Conservation (phyloP, 2,888 invertebrate species). For the Syritta pipiens region DNA sequence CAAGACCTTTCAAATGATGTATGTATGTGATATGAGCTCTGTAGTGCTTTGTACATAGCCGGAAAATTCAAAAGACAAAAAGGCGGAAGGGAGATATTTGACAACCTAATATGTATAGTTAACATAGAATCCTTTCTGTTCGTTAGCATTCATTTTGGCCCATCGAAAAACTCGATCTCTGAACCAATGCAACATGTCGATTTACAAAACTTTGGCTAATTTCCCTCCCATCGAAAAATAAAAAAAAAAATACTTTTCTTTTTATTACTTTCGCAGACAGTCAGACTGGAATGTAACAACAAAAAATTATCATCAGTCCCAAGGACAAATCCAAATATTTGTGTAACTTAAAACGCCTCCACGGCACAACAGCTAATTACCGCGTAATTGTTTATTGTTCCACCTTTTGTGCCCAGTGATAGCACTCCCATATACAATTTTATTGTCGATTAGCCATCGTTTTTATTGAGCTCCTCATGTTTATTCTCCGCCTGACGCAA, state of each 20-base stretch:
- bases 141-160: not conserved
- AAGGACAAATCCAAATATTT: slow-evolving; percentile 67
- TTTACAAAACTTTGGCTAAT: too few relatives aligned
- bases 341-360: slow-evolving; percentile 50
- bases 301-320: slow-evolving; percentile 16
- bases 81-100: too few relatives aligned
- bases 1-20: too few relatives aligned
- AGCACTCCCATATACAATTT: slow-evolving; percentile 48
- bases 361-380: slow-evolving; percentile 4
- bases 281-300: slow-evolving; percentile 22
- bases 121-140: too few relatives aligned
- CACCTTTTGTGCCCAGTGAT: slow-evolving; percentile 55
- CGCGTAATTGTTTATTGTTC: slow-evolving; percentile 63
- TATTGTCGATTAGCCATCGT: slow-evolving; percentile 65
- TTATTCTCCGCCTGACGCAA: slow-evolving; percentile 65
- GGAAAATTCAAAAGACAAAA: too few relatives aligned
- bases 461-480: slow-evolving; percentile 63
- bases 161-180: too few relatives aligned
- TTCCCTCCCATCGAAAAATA: too few relatives aligned
- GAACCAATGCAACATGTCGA: too few relatives aligned
- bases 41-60: too few relatives aligned
- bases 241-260: too few relatives aligned
- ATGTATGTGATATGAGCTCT: too few relatives aligned
- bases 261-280: slow-evolving; percentile 49
- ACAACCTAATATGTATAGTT: too few relatives aligned